These are phyloP conservation scores for Colletes collaris DNA, from an alignment of 2,888 invertebrate species.

Conservation along the genomic window DNA sequence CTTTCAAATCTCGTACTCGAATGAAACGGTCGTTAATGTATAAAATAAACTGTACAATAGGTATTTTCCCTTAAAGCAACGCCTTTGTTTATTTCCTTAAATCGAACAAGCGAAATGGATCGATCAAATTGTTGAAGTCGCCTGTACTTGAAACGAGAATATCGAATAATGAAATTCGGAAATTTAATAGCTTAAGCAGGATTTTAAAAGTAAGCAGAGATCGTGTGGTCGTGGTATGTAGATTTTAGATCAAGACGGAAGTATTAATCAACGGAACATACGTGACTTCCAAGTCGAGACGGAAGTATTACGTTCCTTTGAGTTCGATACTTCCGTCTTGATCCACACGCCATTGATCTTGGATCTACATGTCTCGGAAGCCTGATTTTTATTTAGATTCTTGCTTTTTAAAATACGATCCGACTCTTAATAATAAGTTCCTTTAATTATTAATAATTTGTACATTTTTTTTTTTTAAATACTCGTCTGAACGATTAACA, in stretches of 20 bases:
- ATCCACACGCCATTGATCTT: neutral
- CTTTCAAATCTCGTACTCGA: conserved; percentile 50
- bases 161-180: too few species aligned
- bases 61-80: conserved; percentile 62
- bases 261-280: neutral
- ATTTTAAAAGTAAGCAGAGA: neutral
- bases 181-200: neutral
- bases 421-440: too few species aligned
- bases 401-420: too few species aligned
- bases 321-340: conserved; percentile 7
- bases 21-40: conserved; percentile 56
- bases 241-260: neutral
- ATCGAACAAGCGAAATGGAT: too few species aligned
- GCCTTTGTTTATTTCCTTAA: neutral
- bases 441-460: neutral
- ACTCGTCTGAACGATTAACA: too few species aligned
- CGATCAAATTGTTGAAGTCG: too few species aligned
- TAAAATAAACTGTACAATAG: conserved; percentile 68
- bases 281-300: neutral
- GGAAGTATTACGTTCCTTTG: conserved; percentile 6
- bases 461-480: too few species aligned
- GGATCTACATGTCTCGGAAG: too few species aligned
- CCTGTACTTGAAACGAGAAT: too few species aligned
- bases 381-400: neutral
- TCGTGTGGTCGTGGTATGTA: neutral